Evolutionary conservation across 2,113 vertebrate species (phyloP).

Genomic region (Bubo scandiacus): DNA sequence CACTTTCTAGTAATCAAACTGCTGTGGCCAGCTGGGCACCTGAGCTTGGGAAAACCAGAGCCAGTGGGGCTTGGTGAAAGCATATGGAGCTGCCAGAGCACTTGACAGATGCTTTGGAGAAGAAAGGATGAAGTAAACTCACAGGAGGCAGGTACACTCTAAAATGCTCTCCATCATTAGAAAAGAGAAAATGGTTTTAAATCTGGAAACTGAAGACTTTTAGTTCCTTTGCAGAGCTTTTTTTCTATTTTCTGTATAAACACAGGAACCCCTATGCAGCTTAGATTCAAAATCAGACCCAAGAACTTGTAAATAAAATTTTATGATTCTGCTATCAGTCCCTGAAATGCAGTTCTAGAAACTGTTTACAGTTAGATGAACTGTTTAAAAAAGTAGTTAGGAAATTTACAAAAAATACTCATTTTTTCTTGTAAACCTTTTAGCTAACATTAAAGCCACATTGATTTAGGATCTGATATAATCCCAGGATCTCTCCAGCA

Average conservation of each 20-base stretch:
- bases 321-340: not conserved
- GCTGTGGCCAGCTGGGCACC: conserved; percentile 23
- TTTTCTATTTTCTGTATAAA: not conserved
- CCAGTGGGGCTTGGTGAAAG: conserved; percentile 18
- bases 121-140: not conserved
- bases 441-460: not conserved
- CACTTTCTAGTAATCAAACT: conserved; percentile 24
- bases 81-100: conserved; percentile 31
- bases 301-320: not conserved
- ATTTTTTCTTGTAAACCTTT: not conserved
- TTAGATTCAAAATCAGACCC: not conserved
- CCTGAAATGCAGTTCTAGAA: not conserved
- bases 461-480: not conserved
- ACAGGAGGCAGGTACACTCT: not conserved
- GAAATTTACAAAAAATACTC: not conserved
- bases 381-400: not conserved
- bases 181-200: not conserved
- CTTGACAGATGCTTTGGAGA: conserved; percentile 9
- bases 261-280: not conserved
- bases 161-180: not conserved
- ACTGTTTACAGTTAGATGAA: not conserved
- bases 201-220: not conserved
- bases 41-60: not conserved
- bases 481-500: not conserved
- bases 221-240: not conserved